Conservation (phyloP, 2,797 vertebrate genomes). For the Pygocentrus nattereri region DNA sequence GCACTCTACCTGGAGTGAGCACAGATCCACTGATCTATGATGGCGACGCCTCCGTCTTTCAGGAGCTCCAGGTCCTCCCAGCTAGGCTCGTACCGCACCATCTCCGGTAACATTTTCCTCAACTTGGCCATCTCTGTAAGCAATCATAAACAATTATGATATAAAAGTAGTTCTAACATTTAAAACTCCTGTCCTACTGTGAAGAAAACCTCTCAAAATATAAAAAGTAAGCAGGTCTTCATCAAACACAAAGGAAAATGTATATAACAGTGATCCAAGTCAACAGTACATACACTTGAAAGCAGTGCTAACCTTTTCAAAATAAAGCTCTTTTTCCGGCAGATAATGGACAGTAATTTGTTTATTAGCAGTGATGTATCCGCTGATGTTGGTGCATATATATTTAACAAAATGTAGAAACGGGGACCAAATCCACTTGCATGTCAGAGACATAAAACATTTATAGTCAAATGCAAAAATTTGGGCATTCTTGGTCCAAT, state of each 20-base stretch:
- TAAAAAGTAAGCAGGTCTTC: not conserved
- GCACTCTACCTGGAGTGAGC: slow-evolving; percentile 88
- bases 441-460: too few species aligned
- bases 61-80: slow-evolving; percentile 88
- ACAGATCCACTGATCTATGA: slow-evolving; percentile 99
- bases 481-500: not conserved
- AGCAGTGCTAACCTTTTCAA: too few species aligned
- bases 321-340: too few species aligned
- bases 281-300: not conserved
- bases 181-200: not conserved
- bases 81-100: slow-evolving; percentile 89
- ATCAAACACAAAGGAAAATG: not conserved
- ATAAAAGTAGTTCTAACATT: too few species aligned
- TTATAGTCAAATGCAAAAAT: too few species aligned
- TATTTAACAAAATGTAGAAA: too few species aligned
- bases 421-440: too few species aligned
- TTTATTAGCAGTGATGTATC: too few species aligned
- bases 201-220: not conserved
- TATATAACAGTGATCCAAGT: not conserved
- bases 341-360: too few species aligned
- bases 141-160: slow-evolving; percentile 6
- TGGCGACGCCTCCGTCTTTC: slow-evolving; percentile 94
- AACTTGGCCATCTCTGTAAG: slow-evolving; percentile 85
- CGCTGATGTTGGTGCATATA: too few species aligned
- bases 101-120: slow-evolving; percentile 85